These are phyloP conservation scores for Thamnaconus septentrionalis DNA, from an alignment of 2,113 vertebrate genomes.

Conservation along the genomic window DNA sequence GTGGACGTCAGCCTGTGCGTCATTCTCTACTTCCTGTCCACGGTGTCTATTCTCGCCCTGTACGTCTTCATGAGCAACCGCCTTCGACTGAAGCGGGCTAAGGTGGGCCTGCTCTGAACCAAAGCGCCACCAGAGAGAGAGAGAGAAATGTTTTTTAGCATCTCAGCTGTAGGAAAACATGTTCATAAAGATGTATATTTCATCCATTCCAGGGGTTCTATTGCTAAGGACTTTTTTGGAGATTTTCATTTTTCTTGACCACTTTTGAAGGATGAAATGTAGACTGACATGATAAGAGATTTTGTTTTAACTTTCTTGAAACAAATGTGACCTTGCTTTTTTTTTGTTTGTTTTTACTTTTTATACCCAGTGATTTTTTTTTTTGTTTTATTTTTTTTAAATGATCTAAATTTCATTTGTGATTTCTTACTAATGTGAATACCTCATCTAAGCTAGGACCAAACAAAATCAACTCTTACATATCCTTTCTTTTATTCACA, in stretches of 20 bases:
- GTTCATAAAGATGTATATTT: constrained; percentile 20
- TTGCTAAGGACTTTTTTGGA: background rate
- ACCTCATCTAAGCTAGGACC: background rate
- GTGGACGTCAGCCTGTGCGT: constrained; percentile 89
- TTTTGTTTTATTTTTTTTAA: too few relatives aligned
- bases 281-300: background rate
- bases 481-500: background rate
- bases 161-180: background rate
- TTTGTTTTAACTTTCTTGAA: constrained; percentile 1
- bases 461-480: background rate
- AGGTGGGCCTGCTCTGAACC: constrained; percentile 57
- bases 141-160: constrained; percentile 11
- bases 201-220: background rate
- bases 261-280: constrained; percentile 25
- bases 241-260: constrained; percentile 27
- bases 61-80: constrained; percentile 85
- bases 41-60: constrained; percentile 85
- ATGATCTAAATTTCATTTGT: background rate
- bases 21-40: constrained; percentile 85
- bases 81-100: constrained; percentile 67
- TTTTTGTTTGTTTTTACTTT: too few relatives aligned
- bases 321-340: constrained; percentile 2
- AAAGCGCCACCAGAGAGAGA: background rate
- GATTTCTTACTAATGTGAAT: background rate
- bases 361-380: too few relatives aligned